Conservation (phyloP, 2,113 vertebrate species). For the Lasiurus cinereus region DNA sequence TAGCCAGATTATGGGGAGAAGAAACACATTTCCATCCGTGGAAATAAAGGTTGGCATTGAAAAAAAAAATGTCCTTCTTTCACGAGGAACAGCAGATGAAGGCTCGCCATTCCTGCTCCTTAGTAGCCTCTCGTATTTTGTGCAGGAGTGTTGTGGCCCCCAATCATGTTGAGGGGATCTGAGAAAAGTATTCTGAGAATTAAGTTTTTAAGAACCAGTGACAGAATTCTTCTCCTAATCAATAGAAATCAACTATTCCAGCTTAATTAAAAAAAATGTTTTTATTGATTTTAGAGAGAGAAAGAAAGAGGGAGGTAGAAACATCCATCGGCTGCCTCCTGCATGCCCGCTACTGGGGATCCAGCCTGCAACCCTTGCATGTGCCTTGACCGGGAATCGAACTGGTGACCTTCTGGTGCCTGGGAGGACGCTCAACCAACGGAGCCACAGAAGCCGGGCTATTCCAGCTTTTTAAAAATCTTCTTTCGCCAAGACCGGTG, state of each 20-base stretch:
- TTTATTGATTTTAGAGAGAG: too few relatives aligned
- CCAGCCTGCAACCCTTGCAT: too few relatives aligned
- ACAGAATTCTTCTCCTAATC: slow-evolving; percentile 94
- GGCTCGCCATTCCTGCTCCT: slow-evolving; percentile 93
- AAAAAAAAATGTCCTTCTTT: slow-evolving; percentile 92
- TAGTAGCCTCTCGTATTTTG: slow-evolving; percentile 89
- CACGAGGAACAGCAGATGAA: slow-evolving; percentile 92
- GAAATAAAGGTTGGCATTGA: slow-evolving; percentile 91
- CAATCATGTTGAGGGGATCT: slow-evolving; percentile 88
- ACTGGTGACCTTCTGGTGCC: too few relatives aligned
- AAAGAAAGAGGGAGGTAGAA: too few relatives aligned
- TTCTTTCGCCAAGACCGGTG: too few relatives aligned
- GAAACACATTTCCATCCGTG: slow-evolving; percentile 89
- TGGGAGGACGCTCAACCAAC: too few relatives aligned
- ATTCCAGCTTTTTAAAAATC: not conserved
- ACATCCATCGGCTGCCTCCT: too few relatives aligned
- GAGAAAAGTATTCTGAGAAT: slow-evolving; percentile 93
- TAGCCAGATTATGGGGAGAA: slow-evolving; percentile 92
- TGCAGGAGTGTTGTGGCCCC: slow-evolving; percentile 97
- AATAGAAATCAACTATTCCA: slow-evolving; percentile 80
- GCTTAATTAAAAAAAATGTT: not conserved
- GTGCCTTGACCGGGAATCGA: too few relatives aligned
- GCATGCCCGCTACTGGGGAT: too few relatives aligned
- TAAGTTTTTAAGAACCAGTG: slow-evolving; percentile 95
- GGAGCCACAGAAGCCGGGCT: too few relatives aligned